These are phyloP conservation scores for Anthopleura xanthogrammica DNA, from an alignment of 92 coral and sea anemone genomes.

Conservation along the genomic window DNA sequence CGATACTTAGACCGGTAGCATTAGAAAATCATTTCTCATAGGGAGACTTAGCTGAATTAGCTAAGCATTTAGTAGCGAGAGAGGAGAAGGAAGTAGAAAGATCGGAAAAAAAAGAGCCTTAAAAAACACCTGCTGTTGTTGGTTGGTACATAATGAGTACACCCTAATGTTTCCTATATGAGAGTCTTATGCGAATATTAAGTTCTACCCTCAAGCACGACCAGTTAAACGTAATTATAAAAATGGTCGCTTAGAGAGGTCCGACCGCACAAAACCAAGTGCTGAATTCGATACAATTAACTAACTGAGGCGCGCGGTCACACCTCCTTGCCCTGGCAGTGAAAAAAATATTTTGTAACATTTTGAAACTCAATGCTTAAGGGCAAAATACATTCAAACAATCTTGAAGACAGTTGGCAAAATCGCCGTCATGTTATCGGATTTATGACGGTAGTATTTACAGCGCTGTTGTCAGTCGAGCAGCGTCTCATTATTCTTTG, in stretches of 20 bases:
- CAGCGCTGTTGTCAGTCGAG: not conserved
- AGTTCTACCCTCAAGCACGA: not conserved
- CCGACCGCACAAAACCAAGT: not conserved
- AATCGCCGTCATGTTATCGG: not conserved
- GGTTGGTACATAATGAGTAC: not conserved
- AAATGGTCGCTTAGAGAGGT: not conserved
- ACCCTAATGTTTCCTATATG: not conserved
- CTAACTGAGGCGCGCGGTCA: not conserved
- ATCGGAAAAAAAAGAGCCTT: not conserved
- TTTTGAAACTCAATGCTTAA: not conserved
- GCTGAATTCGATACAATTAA: not conserved
- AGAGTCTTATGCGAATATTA: not conserved
- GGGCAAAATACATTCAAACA: not conserved
- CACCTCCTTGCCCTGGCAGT: not conserved
- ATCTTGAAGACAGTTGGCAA: not conserved
- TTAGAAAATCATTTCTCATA: not conserved
- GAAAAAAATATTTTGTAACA: not conserved
- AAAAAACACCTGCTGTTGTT: not conserved
- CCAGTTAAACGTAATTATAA: not conserved
- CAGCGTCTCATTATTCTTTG: not conserved
- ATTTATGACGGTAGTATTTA: not conserved
- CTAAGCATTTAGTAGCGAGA: not conserved
- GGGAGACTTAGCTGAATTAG: not conserved
- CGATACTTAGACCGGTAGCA: no score
- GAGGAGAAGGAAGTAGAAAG: not conserved